Percentiles rank a stretch among this genome's conserved stretches.
Evolutionary conservation across 2,888 invertebrate species (phyloP).

Genomic region (Lapara coniferarum): DNA sequence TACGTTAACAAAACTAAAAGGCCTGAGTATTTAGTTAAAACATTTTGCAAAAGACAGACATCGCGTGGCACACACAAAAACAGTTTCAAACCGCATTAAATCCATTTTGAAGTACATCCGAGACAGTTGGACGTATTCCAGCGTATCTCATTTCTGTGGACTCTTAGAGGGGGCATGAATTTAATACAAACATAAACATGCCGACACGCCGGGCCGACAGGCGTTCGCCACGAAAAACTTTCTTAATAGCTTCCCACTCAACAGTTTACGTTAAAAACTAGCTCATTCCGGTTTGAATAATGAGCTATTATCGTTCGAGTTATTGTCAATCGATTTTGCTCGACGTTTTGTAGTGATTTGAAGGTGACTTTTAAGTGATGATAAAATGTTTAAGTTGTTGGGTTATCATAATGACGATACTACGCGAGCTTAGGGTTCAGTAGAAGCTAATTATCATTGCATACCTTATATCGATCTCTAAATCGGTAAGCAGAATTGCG

Average conservation of each 20-base stretch:
- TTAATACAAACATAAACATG: constrained; percentile 53
- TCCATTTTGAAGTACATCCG: constrained; percentile 24
- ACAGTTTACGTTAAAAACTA: constrained; percentile 13
- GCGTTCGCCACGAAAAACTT: constrained; percentile 37
- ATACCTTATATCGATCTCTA: no score
- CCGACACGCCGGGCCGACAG: constrained; percentile 31
- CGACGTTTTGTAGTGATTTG: background rate
- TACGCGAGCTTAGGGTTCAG: no score
- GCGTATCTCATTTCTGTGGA: constrained; percentile 46
- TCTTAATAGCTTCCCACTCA: constrained; percentile 18
- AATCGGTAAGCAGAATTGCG: no score
- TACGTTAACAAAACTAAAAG: background rate
- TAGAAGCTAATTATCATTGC: no score
- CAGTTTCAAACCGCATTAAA: constrained; percentile 24
- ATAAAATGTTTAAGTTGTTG: no score
- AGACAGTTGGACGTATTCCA: constrained; percentile 54
- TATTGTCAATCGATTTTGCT: constrained; percentile 7
- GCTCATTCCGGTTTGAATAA: constrained; percentile 11
- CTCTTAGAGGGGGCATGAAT: constrained; percentile 45
- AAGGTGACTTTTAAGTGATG: no score
- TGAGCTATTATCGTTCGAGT: constrained; percentile 10
- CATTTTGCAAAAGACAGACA: constrained; percentile 24
- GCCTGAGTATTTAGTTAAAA: constrained; percentile 21
- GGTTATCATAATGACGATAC: no score
- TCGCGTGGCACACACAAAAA: constrained; percentile 12